phyloP scores from a whole-genome alignment of 2,888 invertebrate species.

The Pterobdella sp. region DNA sequence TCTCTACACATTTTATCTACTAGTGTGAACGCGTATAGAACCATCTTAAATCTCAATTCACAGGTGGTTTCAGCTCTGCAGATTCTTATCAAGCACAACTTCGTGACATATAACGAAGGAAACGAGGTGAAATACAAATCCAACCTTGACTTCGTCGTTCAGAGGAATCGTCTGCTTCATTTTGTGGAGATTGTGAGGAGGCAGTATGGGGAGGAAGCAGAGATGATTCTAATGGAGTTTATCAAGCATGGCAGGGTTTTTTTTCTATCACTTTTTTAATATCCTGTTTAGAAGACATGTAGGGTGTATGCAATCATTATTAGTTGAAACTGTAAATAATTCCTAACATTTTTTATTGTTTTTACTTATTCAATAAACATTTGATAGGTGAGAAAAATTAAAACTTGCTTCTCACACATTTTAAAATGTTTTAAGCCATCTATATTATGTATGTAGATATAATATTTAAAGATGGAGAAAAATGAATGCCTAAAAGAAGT shows the following conservation, averaged over 20 bases:
- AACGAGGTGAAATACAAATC: not conserved
- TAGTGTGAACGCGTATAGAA: not conserved
- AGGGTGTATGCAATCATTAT: too few species aligned
- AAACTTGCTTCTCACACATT: too few species aligned
- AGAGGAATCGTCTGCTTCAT: not conserved
- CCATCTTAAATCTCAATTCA: not conserved
- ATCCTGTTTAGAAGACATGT: too few species aligned
- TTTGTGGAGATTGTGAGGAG: constrained; percentile 4
- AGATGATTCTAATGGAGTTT: not conserved
- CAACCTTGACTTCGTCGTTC: not conserved
- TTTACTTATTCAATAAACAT: too few species aligned
- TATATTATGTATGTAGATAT: too few species aligned
- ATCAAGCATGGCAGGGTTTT: constrained; percentile 2
- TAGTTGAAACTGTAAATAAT: too few species aligned
- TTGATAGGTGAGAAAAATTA: too few species aligned
- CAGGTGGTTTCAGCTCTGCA: not conserved
- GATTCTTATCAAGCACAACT: constrained; percentile 1
- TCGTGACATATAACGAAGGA: not conserved
- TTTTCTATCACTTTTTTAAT: too few species aligned
- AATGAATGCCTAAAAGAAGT: not conserved
- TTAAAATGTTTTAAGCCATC: too few species aligned
- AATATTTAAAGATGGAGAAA: not conserved
- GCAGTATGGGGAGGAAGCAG: not conserved
- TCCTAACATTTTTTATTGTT: too few species aligned
- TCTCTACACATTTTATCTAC: not conserved